A percentile compares a stretch with the other conserved stretches of the same genome.
These are phyloP conservation scores for Ptychobarbus kaznakovi DNA, from an alignment of 2,797 vertebrate species.

Conservation along the genomic window DNA sequence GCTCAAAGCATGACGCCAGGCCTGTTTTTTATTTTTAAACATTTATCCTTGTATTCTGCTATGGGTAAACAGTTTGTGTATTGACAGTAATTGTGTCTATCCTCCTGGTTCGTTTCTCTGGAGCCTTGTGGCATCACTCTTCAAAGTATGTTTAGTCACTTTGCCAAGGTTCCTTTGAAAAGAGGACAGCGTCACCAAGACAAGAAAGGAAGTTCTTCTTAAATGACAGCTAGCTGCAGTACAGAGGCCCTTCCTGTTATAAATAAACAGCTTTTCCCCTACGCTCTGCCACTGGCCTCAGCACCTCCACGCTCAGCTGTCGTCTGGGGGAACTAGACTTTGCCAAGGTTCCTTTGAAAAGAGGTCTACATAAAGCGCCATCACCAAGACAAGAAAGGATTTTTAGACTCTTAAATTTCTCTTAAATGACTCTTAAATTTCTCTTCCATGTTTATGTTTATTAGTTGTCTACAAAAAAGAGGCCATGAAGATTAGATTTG, in stretches of 20 bases:
- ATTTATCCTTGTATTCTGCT: too few relatives aligned
- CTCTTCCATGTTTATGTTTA: conserved; percentile 61
- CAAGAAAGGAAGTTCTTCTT: conserved; percentile 67
- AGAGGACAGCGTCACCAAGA: conserved; percentile 43
- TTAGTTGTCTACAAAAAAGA: conserved; percentile 28
- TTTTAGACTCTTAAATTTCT: conserved; percentile 58
- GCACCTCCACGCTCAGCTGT: conserved; percentile 77
- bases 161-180: conserved; percentile 49
- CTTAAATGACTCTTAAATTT: conserved; percentile 48
- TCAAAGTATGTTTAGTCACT: conserved; percentile 50
- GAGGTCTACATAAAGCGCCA: too few relatives aligned
- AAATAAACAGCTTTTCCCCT: conserved; percentile 73
- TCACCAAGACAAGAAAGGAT: too few relatives aligned
- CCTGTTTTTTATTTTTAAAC: too few relatives aligned
- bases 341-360: too few relatives aligned
- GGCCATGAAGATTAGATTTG: conserved; percentile 19
- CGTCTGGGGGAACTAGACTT: conserved; percentile 76
- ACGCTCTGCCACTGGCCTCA: conserved; percentile 62
- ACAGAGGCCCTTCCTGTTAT: conserved; percentile 70
- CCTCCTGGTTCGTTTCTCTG: background rate
- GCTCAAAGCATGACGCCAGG: too few relatives aligned
- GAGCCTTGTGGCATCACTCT: conserved; percentile 29
- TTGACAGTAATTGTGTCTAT: conserved; percentile 6
- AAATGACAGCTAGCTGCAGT: conserved; percentile 66
- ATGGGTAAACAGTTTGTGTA: too few relatives aligned